Evolutionary conservation across 2,797 vertebrate genomes (phyloP).

Genomic region (Lutjanus campechanus): DNA sequence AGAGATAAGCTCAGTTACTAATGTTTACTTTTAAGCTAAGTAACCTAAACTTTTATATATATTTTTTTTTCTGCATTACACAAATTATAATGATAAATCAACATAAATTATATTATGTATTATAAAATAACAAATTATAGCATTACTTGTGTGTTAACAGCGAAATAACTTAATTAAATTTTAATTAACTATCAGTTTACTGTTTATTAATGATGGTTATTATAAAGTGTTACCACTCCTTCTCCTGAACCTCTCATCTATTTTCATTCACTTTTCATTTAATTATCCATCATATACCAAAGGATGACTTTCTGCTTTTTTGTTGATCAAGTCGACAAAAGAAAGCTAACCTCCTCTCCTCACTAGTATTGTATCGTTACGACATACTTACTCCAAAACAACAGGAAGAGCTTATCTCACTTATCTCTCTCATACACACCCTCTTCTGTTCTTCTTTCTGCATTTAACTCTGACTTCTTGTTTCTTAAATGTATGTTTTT

Average conservation of each 20-base stretch:
- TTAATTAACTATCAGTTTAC: too few species aligned
- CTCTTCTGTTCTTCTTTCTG: background rate
- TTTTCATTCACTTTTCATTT: background rate
- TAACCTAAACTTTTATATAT: too few species aligned
- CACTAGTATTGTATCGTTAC: background rate
- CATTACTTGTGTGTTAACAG: background rate
- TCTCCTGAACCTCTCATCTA: background rate
- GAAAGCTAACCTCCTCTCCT: background rate
- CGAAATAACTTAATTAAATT: background rate
- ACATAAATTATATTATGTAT: too few species aligned
- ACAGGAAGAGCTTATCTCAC: too few species aligned
- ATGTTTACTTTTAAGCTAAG: too few species aligned
- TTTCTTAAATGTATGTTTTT: background rate
- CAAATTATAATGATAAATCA: too few species aligned
- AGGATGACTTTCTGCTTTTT: background rate
- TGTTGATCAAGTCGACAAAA: background rate
- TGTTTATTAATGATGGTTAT: too few species aligned
- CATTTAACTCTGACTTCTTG: background rate
- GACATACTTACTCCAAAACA: background rate
- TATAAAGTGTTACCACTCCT: too few species aligned
- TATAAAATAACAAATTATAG: too few species aligned
- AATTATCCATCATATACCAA: background rate
- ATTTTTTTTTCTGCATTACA: too few species aligned
- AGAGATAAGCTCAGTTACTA: too few species aligned
- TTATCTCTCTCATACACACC: slow-evolving; percentile 9